Conservation (phyloP, 2,888 invertebrate species). For the Scrobipalpa costella region DNA sequence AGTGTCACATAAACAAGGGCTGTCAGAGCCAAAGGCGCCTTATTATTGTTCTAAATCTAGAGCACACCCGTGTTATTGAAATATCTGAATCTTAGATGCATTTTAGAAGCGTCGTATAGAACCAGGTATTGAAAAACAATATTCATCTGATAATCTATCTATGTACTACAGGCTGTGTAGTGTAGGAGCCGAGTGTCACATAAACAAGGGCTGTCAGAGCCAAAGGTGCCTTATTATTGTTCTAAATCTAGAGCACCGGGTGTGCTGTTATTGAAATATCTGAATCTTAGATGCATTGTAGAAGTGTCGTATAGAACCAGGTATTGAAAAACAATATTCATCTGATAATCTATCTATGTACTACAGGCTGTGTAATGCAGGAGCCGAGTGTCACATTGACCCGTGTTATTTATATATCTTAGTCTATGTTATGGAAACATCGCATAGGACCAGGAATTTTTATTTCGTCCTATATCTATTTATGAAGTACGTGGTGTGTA, state of each 20-base stretch:
- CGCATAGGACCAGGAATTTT: too few species aligned
- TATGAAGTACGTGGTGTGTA: too few species aligned
- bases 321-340: too few species aligned
- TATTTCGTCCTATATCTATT: too few species aligned
- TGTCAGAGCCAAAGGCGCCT: slow-evolving; percentile 1
- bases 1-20: slow-evolving; percentile 6
- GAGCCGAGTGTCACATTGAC: neutral
- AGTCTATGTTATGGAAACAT: too few species aligned
- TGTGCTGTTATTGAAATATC: slow-evolving; percentile 8
- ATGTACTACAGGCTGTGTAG: neutral
- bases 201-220: slow-evolving; percentile 3
- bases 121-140: too few species aligned
- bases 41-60: slow-evolving; percentile 5
- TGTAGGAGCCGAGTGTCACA: neutral
- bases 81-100: neutral
- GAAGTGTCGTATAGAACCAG: too few species aligned
- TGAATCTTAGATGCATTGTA: neutral
- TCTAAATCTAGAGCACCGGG: neutral
- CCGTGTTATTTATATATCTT: too few species aligned
- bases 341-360: too few species aligned
- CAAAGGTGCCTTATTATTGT: slow-evolving; percentile 5
- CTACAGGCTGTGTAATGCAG: neutral
- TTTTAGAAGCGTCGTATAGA: too few species aligned
- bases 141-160: too few species aligned
- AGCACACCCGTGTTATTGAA: slow-evolving; percentile 2